A percentile compares a stretch with the other conserved stretches of the same genome.
phyloP scores from a whole-genome alignment of 2,797 vertebrate genomes.

The Etheostoma nigrum region DNA sequence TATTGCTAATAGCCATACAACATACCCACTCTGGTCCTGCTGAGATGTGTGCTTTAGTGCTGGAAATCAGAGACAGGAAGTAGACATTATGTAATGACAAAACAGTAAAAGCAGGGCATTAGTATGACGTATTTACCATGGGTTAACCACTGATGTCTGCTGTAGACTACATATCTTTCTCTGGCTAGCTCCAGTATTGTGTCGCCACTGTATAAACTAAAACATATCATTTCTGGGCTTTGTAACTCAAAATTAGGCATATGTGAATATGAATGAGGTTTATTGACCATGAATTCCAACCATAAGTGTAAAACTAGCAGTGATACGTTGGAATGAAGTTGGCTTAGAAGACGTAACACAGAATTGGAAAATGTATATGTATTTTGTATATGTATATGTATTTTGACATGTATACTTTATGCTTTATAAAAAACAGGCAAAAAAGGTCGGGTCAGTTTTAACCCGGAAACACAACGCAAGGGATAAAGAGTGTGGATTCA shows the following conservation, averaged over 20 bases:
- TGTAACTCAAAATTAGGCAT: too few relatives aligned
- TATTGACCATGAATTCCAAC: too few relatives aligned
- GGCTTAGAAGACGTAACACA: too few relatives aligned
- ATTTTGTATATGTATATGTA: too few relatives aligned
- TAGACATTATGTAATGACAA: background rate
- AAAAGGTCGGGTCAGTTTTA: too few relatives aligned
- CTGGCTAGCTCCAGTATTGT: background rate
- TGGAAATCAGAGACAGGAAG: slow-evolving; percentile 9
- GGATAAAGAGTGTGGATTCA: background rate
- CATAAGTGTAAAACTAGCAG: too few relatives aligned
- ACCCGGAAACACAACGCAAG: too few relatives aligned
- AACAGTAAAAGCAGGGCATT: background rate
- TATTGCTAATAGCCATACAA: background rate
- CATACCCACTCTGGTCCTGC: slow-evolving; percentile 53
- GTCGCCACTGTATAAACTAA: background rate
- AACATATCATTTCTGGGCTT: background rate
- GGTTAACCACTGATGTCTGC: background rate
- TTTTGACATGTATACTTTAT: too few relatives aligned
- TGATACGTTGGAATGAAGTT: too few relatives aligned
- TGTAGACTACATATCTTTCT: background rate
- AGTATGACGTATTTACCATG: background rate
- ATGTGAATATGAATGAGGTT: too few relatives aligned
- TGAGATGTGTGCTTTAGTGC: slow-evolving; percentile 36
- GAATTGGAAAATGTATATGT: too few relatives aligned
- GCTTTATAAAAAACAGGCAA: too few relatives aligned